Evolutionary conservation across 2,888 invertebrate species (phyloP), one percentile per base, ranked within the genome.

Genomic region (Drosophila infuscata): DNA sequence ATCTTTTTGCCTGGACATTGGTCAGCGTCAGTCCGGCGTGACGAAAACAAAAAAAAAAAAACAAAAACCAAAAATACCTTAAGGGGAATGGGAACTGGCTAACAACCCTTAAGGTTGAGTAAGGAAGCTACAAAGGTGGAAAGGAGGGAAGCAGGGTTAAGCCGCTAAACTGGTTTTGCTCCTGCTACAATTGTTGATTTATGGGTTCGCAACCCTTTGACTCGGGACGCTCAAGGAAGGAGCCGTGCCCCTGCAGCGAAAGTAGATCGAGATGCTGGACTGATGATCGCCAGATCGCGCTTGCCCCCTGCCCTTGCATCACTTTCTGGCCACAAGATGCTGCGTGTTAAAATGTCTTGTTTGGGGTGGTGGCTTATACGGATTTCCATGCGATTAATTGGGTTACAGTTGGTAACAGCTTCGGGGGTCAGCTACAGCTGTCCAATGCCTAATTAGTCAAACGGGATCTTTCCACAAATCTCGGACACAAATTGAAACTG

Each of bases 91-190:
- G 35, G 49, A 41, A 63, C 29, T 52, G 43, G 48, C 25, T 12
- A 65, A 54, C 82, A 74, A 82, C 87, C 82, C 84, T 29, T 53
- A 48, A 62, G 53, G 6, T n/a, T 48, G 17, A 20, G 53, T 12
- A 30, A 29, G 49, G 5, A 53, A 32, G 36, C 15, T 25, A 46
- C 29, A 4, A 41, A 33, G 29, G 8, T 15, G 35, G 29, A 36
- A 67, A 62, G 69, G 48, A 57, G 66, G 67, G 46, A 54, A 35
- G 29, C 41, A n/a, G 46, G 68, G 71, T 41, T 83, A 85, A 90
- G 89, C 64, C 69, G 89, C 61, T 57, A 78, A 90, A 85, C 85
- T 68, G 87, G 85, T 85, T 85, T 43, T 41, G n/a, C 9, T 32
- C 15, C 51, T 61, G n/a, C n/a, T 38, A 52, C 43, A 30, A 25